phyloP scores from a whole-genome alignment of 2,113 vertebrate genomes.

The Oryctolagus cuniculus region DNA sequence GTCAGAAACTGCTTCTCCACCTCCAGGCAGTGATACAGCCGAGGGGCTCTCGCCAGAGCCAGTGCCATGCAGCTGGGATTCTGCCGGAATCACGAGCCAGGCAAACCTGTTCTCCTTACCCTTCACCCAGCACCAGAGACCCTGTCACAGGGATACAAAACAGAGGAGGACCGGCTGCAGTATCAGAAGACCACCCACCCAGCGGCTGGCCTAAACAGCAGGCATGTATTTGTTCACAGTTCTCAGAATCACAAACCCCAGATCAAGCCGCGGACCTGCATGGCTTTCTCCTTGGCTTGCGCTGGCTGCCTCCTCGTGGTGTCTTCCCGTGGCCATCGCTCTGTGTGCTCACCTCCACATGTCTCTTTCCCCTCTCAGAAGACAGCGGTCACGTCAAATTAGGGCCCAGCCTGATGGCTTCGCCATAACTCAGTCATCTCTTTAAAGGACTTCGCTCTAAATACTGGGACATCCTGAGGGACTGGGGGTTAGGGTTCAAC shows the following conservation, averaged over 20 bases:
- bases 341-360: not conserved
- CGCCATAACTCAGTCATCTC: not conserved
- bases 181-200: not conserved
- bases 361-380: not conserved
- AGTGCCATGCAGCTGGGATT: too few relatives aligned
- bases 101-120: too few relatives aligned
- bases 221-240: not conserved
- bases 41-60: too few relatives aligned
- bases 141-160: too few relatives aligned
- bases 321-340: not conserved
- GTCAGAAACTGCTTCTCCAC: too few relatives aligned
- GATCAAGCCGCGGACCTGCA: not conserved
- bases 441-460: not conserved
- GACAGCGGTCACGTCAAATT: not conserved
- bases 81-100: too few relatives aligned
- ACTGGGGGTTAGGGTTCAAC: not conserved
- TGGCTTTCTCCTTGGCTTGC: not conserved
- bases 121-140: too few relatives aligned
- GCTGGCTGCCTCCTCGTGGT: not conserved
- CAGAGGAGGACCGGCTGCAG: too few relatives aligned
- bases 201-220: not conserved
- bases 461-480: not conserved
- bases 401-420: not conserved
- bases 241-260: not conserved
- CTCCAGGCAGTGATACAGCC: too few relatives aligned